A percentile compares a stretch with the other conserved stretches of the same genome.
Evolutionary conservation across 2,888 invertebrate genomes (phyloP).

Genomic region (Eristalis pertinax): DNA sequence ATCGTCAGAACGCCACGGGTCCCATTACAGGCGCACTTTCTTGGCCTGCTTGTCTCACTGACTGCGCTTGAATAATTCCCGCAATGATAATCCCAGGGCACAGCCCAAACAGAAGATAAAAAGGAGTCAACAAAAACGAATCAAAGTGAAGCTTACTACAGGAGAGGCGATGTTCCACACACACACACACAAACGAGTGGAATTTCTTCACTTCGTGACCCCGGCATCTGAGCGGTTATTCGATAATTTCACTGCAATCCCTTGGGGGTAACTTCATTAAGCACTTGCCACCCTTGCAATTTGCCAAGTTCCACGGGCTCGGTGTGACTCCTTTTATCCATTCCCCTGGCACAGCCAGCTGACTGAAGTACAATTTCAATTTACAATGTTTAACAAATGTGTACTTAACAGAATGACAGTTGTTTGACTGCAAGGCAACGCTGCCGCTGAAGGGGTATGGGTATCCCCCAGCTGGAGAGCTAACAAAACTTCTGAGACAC

Average conservation of each 20-base stretch:
- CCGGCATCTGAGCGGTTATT: background rate
- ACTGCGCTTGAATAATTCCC: conserved; percentile 4
- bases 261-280: conserved; percentile 14
- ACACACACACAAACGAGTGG: conserved; percentile 11
- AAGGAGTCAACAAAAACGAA: too few species aligned
- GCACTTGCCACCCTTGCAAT: background rate
- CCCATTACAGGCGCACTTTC: background rate
- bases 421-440: background rate
- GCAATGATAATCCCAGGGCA: conserved; percentile 12
- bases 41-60: background rate
- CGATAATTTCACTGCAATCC: conserved; percentile 19
- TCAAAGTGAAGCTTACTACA: background rate
- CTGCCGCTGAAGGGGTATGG: background rate
- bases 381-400: conserved; percentile 30
- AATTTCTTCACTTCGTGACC: conserved; percentile 1
- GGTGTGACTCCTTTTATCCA: background rate
- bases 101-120: background rate
- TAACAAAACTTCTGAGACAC: conserved; percentile 26
- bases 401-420: conserved; percentile 12
- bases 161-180: background rate
- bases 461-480: conserved; percentile 27
- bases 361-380: conserved; percentile 22
- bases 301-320: background rate
- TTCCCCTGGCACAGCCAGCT: background rate
- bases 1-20: background rate